Evolutionary conservation across 2,888 invertebrate species (phyloP), one percentile per base, ranked within the genome.

Genomic region (Acanthococcus lagerstroemiae): DNA sequence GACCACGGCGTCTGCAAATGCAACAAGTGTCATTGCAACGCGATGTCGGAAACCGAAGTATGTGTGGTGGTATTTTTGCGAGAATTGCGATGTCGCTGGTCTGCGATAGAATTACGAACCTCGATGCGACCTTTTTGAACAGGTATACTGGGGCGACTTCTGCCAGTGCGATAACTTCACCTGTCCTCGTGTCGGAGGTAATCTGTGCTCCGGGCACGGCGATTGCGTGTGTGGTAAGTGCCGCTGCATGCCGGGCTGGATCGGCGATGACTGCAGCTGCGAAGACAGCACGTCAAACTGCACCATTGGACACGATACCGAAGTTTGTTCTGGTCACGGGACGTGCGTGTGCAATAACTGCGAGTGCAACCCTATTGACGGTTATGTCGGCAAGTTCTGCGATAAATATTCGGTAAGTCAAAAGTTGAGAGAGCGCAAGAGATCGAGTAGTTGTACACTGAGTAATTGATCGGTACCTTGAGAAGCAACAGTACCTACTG

Each of bases 141-240:
- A 85, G 81, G 79, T 79, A 71, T 82, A 87, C 71, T 83, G 85
- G 12, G 94, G 94, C 0, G 82, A 83, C 68, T 91, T 82, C 79
- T 97, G 96, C 76, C 89, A 97, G 76, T 96, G 96, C 77, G 95
- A 96, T 78, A 93, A 95, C 79, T 95, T 92, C 79, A 88, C 90
- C 25, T 97, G 96, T 75, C 92, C 93, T 75, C 85, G 90, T 72
- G 84, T 84, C 79, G 86, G 84, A 78, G 90, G 86, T 67, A 77
- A 81, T 72, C 77, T 90, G 55, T 95, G 94, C 77, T 90, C 91
- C 25, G 91, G 90, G 0, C 88, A 90, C 74, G 96, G 96, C 65
- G 82, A 78, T 45, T 97, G 97, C 75, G 85, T 85, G 63, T 97
- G 97, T 77, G 93, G 93, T 65, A 80, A 82, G 70, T 97, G 97